phyloP scores from a whole-genome alignment of 1,140 invertebrate genomes.

The Lanistes nyassanus region DNA sequence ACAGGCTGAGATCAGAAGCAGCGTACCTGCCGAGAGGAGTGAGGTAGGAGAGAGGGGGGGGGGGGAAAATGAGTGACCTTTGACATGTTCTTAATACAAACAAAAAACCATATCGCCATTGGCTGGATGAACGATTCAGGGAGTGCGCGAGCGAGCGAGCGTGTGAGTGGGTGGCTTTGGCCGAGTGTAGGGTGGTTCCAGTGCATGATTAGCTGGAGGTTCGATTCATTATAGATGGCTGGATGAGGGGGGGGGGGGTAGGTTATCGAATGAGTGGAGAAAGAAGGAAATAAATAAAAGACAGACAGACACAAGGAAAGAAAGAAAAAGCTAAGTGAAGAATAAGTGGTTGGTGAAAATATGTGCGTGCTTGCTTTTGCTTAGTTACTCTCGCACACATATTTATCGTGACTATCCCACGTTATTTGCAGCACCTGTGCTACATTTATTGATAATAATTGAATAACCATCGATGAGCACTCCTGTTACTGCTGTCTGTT shows the following conservation, averaged over 20 bases:
- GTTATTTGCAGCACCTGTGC: too few species aligned
- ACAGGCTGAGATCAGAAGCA: constrained; percentile 89
- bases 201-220: too few species aligned
- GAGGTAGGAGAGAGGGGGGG: background rate
- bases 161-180: background rate
- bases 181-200: too few species aligned
- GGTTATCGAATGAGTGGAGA: background rate
- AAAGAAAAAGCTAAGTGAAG: too few species aligned
- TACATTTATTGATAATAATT: too few species aligned
- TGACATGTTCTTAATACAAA: background rate
- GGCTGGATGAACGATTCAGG: background rate
- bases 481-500: too few species aligned
- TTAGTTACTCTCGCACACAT: too few species aligned
- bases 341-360: too few species aligned
- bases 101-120: background rate
- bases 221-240: background rate
- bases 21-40: constrained; percentile 72
- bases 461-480: too few species aligned
- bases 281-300: background rate
- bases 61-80: background rate
- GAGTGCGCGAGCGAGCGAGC: constrained; percentile 9
- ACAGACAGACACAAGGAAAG: background rate
- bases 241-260: background rate
- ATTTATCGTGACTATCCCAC: too few species aligned
- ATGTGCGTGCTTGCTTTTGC: too few species aligned